Evolutionary conservation across 2,113 vertebrate species (phyloP), one percentile per base, ranked within the genome.

Genomic region (Rana temporaria): DNA sequence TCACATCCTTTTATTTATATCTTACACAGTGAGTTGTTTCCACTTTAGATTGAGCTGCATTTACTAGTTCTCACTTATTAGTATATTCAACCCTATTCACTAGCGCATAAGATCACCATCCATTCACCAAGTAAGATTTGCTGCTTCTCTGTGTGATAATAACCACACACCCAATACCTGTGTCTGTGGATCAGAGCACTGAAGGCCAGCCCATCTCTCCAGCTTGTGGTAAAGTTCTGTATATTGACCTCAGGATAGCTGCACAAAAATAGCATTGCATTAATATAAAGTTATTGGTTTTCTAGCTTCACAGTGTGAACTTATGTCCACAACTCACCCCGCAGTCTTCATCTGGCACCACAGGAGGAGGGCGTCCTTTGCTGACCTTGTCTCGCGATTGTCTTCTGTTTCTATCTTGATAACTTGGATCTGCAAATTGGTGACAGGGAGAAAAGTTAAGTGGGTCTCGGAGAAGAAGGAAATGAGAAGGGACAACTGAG

Each of bases 321-420:
- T 22, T 16, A 24, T 7, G 3, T 3, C 6, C 59, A 24, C 4
- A 3, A 66, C 93, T 91, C 87, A 96, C 95, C 96, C 96, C 1
- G 95, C 93, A 0, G 97, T 98, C 92, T 98, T 98, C 97, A 98
- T 99, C 92, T 98, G 96, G 90, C 96, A 98, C 97, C 96, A 98
- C 55, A 98, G 90, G 66, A 99, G 95, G 77, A 99, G 93, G 0
- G 97, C 97, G 0, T 99, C 97, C 89, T 98, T 99, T 84, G 97
- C 97, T 0, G 97, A 99, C 65, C 96, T 95, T 0, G 96, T 98
- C 89, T 99, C 97, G 55, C 96, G 91, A 90, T 97, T 98, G 93
- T 99, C 97, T 60, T 98, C 97, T 0, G 96, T 98, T 88, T 96
- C 96, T 7, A 99, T 97, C 85, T 94, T 97, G 89, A 99, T 99